Evolutionary conservation across 2,888 invertebrate species (phyloP), one percentile per base, ranked within the genome.

Genomic region (Clunio marinus): DNA sequence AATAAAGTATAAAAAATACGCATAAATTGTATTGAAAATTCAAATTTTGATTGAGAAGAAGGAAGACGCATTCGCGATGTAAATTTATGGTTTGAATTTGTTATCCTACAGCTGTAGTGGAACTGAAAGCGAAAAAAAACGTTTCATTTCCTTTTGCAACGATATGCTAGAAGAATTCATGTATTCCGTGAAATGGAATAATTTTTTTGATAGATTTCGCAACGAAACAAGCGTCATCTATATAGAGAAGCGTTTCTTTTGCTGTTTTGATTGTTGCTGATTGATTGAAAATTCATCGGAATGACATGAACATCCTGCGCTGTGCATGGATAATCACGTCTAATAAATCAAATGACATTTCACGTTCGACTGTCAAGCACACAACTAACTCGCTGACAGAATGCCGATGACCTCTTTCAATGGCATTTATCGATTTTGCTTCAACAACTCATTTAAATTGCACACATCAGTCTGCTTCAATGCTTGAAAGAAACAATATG

Each of bases 11-110:
- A n/a, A n/a, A n/a, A n/a, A 41, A 41, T 15, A 13, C 32, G 32
- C 32, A 32, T 32, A 32, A 32, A 32, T 32, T 32, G 41, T 15
- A 41, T 41, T 15, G 41, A 13, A 41, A 41, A 41, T 41, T 41
- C n/a, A 41, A 41, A 41, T 41, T 41, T 41, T 41, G 41, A 41
- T 41, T 41, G 41, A 15, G 41, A 41, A 41, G n/a, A 41, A 41
- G n/a, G n/a, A 4, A 41, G 41, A 4, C 41, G 41, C 41, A 41
- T 41, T 41, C 41, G 41, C 4, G 41, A 62, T 62, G 41, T 62
- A 62, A 62, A 62, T 62, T 62, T 62, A 62, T 62, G 62, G 22
- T 8, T 37, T 22, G 41, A 62, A 62, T 41, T 62, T 62, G 62
- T 62, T 37, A 62, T 62, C 41, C 62, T 37, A 28, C 59, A 59